Evolutionary conservation across 2,113 vertebrate genomes (phyloP).

Genomic region (Peromyscus polionotus): DNA sequence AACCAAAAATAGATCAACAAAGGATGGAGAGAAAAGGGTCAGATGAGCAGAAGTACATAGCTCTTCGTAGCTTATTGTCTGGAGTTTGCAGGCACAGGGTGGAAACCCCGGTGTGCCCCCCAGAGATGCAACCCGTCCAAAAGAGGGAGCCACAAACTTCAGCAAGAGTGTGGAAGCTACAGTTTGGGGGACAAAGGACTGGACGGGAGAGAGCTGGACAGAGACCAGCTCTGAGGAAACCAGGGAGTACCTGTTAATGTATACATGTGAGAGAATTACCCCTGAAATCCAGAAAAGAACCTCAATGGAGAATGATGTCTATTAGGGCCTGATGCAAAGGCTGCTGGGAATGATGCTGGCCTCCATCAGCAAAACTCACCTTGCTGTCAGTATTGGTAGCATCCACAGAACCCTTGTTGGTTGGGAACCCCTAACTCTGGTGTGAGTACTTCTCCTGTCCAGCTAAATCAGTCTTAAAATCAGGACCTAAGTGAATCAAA

Average conservation of each 20-base stretch:
- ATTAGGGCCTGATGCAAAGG: too few relatives aligned
- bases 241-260: accelerated
- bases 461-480: background rate
- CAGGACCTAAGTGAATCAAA: background rate
- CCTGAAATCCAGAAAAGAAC: background rate
- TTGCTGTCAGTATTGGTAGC: accelerated
- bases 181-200: background rate
- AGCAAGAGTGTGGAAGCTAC: background rate
- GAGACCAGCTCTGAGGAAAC: background rate
- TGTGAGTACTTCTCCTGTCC: background rate
- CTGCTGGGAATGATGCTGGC: accelerated
- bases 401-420: too few relatives aligned
- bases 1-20: background rate
- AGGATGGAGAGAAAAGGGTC: background rate
- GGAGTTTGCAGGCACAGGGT: background rate
- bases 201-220: background rate
- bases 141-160: background rate
- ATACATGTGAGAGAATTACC: too few relatives aligned
- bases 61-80: accelerated
- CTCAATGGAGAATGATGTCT: accelerated
- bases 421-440: background rate
- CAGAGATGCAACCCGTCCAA: accelerated
- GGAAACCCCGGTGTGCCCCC: too few relatives aligned
- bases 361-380: background rate
- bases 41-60: accelerated